A percentile compares a stretch with the other conserved stretches of the same genome.
These are phyloP conservation scores for Aspidapion aeneum DNA, from an alignment of 2,888 invertebrate genomes.

Conservation along the genomic window DNA sequence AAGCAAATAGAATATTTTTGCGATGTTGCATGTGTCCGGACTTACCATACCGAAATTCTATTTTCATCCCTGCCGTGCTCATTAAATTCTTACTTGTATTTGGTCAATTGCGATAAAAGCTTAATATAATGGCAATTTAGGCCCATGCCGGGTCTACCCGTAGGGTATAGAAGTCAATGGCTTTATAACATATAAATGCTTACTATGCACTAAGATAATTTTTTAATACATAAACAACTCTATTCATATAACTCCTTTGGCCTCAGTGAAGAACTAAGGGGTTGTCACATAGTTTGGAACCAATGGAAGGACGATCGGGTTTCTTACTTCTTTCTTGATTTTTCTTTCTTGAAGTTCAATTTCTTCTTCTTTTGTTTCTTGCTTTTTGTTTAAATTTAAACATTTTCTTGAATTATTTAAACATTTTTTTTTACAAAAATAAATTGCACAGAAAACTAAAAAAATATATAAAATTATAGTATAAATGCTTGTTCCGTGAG, in stretches of 20 bases:
- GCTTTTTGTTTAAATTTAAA: neutral
- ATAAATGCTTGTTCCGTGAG: neutral
- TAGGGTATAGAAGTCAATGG: too few relatives aligned
- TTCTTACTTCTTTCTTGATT: neutral
- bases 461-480: neutral
- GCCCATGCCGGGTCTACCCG: too few relatives aligned
- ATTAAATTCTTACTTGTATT: too few relatives aligned
- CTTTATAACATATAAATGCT: too few relatives aligned
- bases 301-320: neutral
- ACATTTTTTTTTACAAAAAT: neutral
- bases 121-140: too few relatives aligned
- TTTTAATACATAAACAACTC: neutral
- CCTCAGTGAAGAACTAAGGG: neutral
- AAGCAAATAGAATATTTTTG: too few relatives aligned
- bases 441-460: neutral
- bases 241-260: neutral
- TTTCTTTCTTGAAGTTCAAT: neutral
- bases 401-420: neutral
- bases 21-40: too few relatives aligned
- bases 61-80: too few relatives aligned
- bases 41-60: too few relatives aligned
- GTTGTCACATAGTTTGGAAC: neutral
- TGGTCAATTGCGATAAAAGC: too few relatives aligned
- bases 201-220: too few relatives aligned
- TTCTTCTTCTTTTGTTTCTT: neutral